Conservation (phyloP, 2,797 vertebrate species). For the Platalea minor region DNA sequence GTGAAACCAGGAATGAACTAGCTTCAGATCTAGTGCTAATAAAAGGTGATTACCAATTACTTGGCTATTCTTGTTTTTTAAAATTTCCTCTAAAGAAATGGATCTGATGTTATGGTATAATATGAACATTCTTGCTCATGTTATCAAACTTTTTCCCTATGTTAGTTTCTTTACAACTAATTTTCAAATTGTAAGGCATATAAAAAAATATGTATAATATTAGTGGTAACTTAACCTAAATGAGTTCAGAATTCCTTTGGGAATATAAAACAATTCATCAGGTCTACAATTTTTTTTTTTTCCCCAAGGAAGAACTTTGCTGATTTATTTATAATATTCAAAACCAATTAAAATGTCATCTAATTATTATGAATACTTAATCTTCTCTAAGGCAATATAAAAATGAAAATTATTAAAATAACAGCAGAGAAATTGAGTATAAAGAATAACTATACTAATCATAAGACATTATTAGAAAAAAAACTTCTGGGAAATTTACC, state of each 20-base stretch:
- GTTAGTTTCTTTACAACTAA: neutral
- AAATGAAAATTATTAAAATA: slow-evolving; percentile 26
- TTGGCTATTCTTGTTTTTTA: rapidly evolving
- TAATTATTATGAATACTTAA: slow-evolving; percentile 26
- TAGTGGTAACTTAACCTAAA: neutral
- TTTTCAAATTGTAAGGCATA: neutral
- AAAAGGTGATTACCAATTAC: neutral
- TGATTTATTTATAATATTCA: slow-evolving; percentile 33
- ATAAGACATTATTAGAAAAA: neutral
- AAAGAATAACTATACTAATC: neutral
- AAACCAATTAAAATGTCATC: slow-evolving; percentile 28
- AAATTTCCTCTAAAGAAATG: neutral
- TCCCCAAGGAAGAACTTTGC: neutral
- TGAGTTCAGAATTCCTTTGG: neutral
- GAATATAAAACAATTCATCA: neutral
- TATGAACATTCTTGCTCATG: neutral
- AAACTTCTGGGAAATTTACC: neutral
- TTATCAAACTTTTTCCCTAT: neutral
- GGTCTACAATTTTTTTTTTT: neutral
- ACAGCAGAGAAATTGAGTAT: neutral
- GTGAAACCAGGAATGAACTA: neutral
- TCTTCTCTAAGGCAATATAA: slow-evolving; percentile 22
- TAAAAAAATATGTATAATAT: neutral
- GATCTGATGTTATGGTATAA: neutral
- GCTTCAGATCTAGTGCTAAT: neutral